Conservation (phyloP, 2,113 vertebrate species). For the Hemiscyllium ocellatum region DNA sequence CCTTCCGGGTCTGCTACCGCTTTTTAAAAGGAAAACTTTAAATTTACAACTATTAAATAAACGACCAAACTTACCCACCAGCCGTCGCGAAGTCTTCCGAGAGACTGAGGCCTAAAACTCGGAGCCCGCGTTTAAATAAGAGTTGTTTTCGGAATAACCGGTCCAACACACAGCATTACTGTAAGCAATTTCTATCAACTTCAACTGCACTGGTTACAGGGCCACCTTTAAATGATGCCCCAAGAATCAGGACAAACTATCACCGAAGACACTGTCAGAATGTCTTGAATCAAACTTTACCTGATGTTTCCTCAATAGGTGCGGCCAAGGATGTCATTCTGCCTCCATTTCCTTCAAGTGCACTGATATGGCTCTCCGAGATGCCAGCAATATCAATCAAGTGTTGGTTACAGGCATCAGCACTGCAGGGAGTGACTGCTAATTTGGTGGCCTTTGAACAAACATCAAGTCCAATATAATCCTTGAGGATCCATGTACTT, state of each 20-base stretch:
- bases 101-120: too few relatives aligned
- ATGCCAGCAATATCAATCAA: conserved; percentile 58
- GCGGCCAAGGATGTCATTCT: conserved; percentile 59
- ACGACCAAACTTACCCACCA: too few relatives aligned
- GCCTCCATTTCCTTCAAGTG: conserved; percentile 63
- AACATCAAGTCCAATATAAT: conserved; percentile 64
- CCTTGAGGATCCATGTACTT: conserved; percentile 66
- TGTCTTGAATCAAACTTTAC: conserved; percentile 49
- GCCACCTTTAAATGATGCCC: not conserved
- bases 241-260: not conserved
- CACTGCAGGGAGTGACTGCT: conserved; percentile 48
- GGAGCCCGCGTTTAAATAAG: too few relatives aligned
- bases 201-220: not conserved
- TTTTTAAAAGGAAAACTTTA: too few relatives aligned
- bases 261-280: not conserved
- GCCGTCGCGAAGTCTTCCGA: too few relatives aligned
- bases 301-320: conserved; percentile 69
- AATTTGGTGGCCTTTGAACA: conserved; percentile 54
- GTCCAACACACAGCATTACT: not conserved
- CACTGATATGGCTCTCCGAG: conserved; percentile 56
- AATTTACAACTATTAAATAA: too few relatives aligned
- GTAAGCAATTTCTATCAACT: not conserved
- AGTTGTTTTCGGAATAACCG: not conserved
- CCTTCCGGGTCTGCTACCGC: too few relatives aligned
- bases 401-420: conserved; percentile 56